Evolutionary conservation across 2,113 vertebrate species (phyloP), one percentile per base, ranked within the genome.

Genomic region (Chinchilla lanigera): DNA sequence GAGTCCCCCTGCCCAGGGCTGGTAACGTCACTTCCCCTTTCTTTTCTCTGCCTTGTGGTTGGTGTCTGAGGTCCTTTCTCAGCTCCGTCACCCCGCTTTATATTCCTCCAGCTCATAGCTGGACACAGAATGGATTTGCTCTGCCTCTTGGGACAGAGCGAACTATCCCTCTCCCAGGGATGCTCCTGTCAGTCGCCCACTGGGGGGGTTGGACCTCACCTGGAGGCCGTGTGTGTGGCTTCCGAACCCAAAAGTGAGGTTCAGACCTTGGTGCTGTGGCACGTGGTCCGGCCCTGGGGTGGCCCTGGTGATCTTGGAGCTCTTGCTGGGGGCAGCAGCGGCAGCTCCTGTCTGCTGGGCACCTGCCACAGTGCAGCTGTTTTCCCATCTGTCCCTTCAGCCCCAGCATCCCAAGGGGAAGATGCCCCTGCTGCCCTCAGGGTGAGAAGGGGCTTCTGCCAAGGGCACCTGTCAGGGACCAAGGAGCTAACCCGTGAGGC

Each of bases 181-280:
- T n/a, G 5, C 50, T 38, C 16, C 50, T 63, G 9, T 54, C 13
- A 0, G n/a, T 17, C 1, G 30, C n/a, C 20, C 1, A 11, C 0
- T 10, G 28, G n/a, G 44, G 26, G 8, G 12, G 0, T n/a, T 38
- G 47, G 16, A 3, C 38, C 65, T n/a, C 14, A n/a, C 33, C 35
- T 67, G 65, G 33, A 67, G 63, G 63, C 12, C 4, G 1, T 65
- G 26, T 17, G 65, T 67, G 33, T 35, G 65, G 65, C 33, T 67
- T 54, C 30, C 54, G 65, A 69, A 63, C 65, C 47, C 12, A 8
- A 22, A 69, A 73, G 7, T 11, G 5, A 35, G 75, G 52, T 13
- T 44, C 19, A 24, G 7, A 24, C 19, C 38, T n/a, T 4, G 20
- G 33, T 4, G 80, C 86, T 28, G 20, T 24, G n/a, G 16, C 0